Evolutionary conservation across 2,888 invertebrate species (phyloP).

Genomic region (Orthosia cruda): DNA sequence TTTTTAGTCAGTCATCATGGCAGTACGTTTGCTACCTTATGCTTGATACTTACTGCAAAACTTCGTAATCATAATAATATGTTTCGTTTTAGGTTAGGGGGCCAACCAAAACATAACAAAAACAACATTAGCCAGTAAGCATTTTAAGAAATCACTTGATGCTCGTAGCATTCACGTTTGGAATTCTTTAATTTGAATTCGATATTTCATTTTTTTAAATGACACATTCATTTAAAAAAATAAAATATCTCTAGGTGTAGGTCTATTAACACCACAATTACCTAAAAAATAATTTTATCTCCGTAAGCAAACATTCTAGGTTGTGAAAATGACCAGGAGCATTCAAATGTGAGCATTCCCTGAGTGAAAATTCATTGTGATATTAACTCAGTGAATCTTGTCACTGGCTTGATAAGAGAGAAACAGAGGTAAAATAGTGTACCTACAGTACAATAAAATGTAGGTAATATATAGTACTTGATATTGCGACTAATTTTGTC

Average conservation of each 20-base stretch:
- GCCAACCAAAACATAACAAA: neutral
- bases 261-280: constrained; percentile 19
- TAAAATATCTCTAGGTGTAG: constrained; percentile 40
- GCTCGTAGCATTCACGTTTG: constrained; percentile 8
- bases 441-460: neutral
- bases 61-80: too few species aligned
- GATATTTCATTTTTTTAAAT: neutral
- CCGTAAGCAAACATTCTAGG: neutral
- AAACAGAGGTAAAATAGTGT: too few species aligned
- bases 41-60: too few species aligned
- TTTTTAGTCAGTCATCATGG: too few species aligned
- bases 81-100: too few species aligned
- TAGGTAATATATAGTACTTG: neutral
- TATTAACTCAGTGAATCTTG: neutral
- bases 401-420: too few species aligned
- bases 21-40: too few species aligned
- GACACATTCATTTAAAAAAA: too few species aligned
- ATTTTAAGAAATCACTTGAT: neutral
- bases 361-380: neutral
- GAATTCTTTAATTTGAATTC: constrained; percentile 5
- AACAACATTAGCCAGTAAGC: neutral
- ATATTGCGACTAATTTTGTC: neutral
- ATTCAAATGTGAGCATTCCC: constrained; percentile 4
- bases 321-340: neutral
- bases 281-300: constrained; percentile 39